Conservation (phyloP, 2,888 invertebrate species). For the Nomada fabriciana region DNA sequence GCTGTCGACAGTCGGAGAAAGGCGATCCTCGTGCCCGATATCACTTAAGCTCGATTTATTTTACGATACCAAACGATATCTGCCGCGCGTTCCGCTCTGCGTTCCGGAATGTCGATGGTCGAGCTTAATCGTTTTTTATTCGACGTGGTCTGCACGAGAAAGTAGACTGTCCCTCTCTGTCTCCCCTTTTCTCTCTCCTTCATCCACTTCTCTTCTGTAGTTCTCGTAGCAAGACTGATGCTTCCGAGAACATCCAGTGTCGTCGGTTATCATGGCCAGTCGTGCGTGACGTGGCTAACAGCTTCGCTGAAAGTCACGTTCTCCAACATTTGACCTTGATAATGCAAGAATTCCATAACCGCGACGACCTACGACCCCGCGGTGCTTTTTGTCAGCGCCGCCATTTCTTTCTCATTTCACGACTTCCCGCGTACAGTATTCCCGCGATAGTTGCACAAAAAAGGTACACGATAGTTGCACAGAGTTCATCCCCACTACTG, state of each 20-base stretch:
- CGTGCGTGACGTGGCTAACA: slow-evolving; percentile 70
- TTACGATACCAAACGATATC: slow-evolving; percentile 62
- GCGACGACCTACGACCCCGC: slow-evolving; percentile 35
- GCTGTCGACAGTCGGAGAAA: background rate
- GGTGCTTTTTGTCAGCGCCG: slow-evolving; percentile 7
- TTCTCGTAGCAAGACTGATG: slow-evolving; percentile 61
- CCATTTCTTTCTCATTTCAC: background rate
- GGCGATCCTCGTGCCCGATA: slow-evolving; percentile 35
- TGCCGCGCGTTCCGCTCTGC: slow-evolving; percentile 49
- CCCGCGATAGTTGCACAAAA: no score
- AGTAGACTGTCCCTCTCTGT: slow-evolving; percentile 11
- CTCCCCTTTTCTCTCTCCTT: background rate
- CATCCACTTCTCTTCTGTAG: no score
- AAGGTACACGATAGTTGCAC: no score
- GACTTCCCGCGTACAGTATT: background rate
- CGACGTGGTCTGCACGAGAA: slow-evolving; percentile 44
- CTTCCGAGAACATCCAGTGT: slow-evolving; percentile 72
- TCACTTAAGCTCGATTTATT: slow-evolving; percentile 62
- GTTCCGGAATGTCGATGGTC: slow-evolving; percentile 59
- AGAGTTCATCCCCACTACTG: no score
- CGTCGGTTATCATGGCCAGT: slow-evolving; percentile 70
- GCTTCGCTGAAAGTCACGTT: slow-evolving; percentile 69
- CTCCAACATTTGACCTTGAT: slow-evolving; percentile 67
- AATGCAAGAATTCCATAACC: slow-evolving; percentile 65
- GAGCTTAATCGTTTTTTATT: slow-evolving; percentile 66